phyloP scores from a whole-genome alignment of 2,888 invertebrate species.

The Malthinus seriepunctatus region DNA sequence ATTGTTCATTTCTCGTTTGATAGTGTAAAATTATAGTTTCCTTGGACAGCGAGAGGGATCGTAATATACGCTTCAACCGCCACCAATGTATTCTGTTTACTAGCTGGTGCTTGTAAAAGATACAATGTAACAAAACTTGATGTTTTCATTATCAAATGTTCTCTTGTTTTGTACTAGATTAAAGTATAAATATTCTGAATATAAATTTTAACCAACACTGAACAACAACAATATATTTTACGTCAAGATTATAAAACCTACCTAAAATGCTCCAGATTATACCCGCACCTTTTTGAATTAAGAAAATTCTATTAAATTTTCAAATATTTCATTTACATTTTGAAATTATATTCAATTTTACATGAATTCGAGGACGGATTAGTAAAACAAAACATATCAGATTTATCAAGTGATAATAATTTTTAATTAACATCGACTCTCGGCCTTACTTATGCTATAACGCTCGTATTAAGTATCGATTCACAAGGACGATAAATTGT shows the following conservation, averaged over 20 bases:
- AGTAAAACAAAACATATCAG: too few relatives aligned
- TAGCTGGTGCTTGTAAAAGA: constrained; percentile 26
- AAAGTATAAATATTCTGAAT: constrained; percentile 18
- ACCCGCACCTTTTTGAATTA: constrained; percentile 3
- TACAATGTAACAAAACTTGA: constrained; percentile 31
- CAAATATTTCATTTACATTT: constrained; percentile 5
- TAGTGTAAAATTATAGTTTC: constrained; percentile 36
- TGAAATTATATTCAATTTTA: neutral
- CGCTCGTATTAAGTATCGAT: too few relatives aligned
- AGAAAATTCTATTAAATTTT: neutral
- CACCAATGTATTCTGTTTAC: constrained; percentile 29
- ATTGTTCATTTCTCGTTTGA: constrained; percentile 34
- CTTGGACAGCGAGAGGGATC: constrained; percentile 32
- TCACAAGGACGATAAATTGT: too few relatives aligned
- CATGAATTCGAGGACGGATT: too few relatives aligned
- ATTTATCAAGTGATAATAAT: too few relatives aligned
- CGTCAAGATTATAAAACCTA: constrained; percentile 7
- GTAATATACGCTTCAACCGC: constrained; percentile 34
- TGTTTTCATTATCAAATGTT: constrained; percentile 33
- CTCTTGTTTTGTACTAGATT: constrained; percentile 20
- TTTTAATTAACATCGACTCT: too few relatives aligned
- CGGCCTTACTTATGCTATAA: too few relatives aligned
- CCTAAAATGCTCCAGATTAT: constrained; percentile 2
- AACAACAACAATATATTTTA: constrained; percentile 15
- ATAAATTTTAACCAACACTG: constrained; percentile 17